A percentile compares a stretch with the other conserved stretches of the same genome.
These are phyloP conservation scores for Platynereis dumerilii DNA, from an alignment of 2,888 invertebrate species.

Conservation along the genomic window DNA sequence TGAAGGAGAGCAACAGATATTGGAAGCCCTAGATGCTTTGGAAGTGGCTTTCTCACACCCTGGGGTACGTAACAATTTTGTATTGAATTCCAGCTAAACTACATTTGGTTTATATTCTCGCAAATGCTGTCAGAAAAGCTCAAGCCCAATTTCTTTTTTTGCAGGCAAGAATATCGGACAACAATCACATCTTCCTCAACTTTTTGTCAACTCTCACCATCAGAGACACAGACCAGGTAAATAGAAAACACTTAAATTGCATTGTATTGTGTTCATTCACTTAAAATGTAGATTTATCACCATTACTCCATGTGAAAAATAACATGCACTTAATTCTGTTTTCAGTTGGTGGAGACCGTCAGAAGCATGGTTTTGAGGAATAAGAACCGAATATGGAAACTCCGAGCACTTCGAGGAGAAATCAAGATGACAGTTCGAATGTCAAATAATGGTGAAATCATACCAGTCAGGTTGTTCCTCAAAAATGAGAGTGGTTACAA, in stretches of 20 bases:
- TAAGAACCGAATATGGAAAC: slow-evolving; percentile 87
- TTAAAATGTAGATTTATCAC: no score
- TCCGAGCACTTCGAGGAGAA: slow-evolving; percentile 95
- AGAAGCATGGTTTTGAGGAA: slow-evolving; percentile 96
- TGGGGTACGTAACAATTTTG: slow-evolving; percentile 57
- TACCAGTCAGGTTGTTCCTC: slow-evolving; percentile 87
- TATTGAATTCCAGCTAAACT: no score
- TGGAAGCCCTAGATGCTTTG: slow-evolving; percentile 97
- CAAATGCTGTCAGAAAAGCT: no score
- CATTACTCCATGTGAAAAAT: background rate
- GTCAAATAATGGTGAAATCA: slow-evolving; percentile 80
- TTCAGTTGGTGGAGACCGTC: slow-evolving; percentile 91
- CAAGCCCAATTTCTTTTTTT: no score
- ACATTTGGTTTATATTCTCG: no score
- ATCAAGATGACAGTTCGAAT: slow-evolving; percentile 88
- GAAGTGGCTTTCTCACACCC: slow-evolving; percentile 97
- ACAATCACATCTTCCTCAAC: slow-evolving; percentile 98
- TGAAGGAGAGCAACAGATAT: slow-evolving; percentile 91
- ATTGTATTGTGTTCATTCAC: background rate
- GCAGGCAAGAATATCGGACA: slow-evolving; percentile 78
- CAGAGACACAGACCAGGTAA: slow-evolving; percentile 90
- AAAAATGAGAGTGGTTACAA: slow-evolving; percentile 98
- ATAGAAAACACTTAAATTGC: slow-evolving; percentile 63
- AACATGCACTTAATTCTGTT: background rate
- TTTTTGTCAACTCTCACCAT: slow-evolving; percentile 95